Evolutionary conservation across 2,888 invertebrate species (phyloP).

Genomic region (Xestia c-nigrum): DNA sequence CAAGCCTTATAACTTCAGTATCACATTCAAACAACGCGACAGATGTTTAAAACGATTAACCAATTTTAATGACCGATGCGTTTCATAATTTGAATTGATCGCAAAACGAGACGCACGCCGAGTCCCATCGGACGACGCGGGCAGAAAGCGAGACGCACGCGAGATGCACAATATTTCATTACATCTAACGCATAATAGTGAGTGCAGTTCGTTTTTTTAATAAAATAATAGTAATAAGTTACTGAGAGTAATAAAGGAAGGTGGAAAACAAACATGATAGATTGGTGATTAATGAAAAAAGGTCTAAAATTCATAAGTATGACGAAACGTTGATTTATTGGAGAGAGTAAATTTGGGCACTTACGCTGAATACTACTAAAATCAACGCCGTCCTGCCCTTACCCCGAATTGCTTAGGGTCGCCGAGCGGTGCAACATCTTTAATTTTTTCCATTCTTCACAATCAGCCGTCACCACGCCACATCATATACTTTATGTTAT

Average conservation of each 20-base stretch:
- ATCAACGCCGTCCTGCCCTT: not conserved
- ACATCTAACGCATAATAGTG: conserved; percentile 57
- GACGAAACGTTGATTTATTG: not conserved
- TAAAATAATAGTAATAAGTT: conserved; percentile 24
- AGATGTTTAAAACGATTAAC: conserved; percentile 41
- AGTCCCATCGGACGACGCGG: conserved; percentile 32
- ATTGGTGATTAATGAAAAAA: not conserved
- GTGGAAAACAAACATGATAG: not conserved
- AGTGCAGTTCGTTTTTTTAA: conserved; percentile 40
- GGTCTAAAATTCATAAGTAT: not conserved
- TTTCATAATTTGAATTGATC: conserved; percentile 75
- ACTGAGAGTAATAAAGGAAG: conserved; percentile 6
- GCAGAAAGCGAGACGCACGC: conserved; percentile 69
- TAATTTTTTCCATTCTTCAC: not conserved
- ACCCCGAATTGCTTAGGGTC: not conserved
- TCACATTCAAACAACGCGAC: conserved; percentile 32
- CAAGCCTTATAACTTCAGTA: not conserved
- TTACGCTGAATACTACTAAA: not conserved
- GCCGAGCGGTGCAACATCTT: not conserved
- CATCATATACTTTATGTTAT: not conserved
- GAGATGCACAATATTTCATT: conserved; percentile 53
- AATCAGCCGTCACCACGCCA: not conserved
- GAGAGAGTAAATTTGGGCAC: not conserved
- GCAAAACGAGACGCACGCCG: conserved; percentile 45
- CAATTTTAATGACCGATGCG: conserved; percentile 63